Evolutionary conservation across 2,113 vertebrate genomes (phyloP), one percentile per base, ranked within the genome.

Genomic region (Rhinogobius similis): DNA sequence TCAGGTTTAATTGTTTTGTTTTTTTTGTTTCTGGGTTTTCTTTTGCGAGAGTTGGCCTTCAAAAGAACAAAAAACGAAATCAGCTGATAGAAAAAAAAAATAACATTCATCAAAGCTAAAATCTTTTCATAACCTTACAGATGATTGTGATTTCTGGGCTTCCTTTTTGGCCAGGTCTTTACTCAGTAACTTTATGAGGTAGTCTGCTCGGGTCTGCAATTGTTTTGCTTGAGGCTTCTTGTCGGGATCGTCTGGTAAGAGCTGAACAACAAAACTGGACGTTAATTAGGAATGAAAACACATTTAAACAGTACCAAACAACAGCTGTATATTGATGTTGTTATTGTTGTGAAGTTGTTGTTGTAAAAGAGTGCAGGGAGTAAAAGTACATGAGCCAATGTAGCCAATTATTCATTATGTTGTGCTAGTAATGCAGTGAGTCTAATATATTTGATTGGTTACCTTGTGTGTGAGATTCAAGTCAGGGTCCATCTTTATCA

Each of bases 401-500:
- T 44, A 18, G 43, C 18, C 16, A 44, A 44, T 16, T 44, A 44
- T 44, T 14, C 43, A 44, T 16, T 44, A 18, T 16, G 39, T 46
- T 46, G 5, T 7, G 12, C 24, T 16, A 24, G 23, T 26, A 56
- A 13, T 6, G 12, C 24, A 2, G 1, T 14, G 24, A 26, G 11
- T 56, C 13, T 7, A 46, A 14, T 26, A 56, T 14, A 27, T 6
- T 56, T 7, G 12, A 18, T 9, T 14, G 66, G 78, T 62, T 90
- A 98, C 98, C 95, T 99, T 99, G 70, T 98, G 96, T 75, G 98
- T 99, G 72, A 99, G 94, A 79, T 96, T 99, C 73, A 99, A 96
- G 87, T 99, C 98, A 8, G 98, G 98, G 79, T 99, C 97, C 98
- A 99, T 99, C 92, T 99, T 99, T 82, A 99, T 98, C 97, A 99